Evolutionary conservation across 2,113 vertebrate genomes (phyloP).

Genomic region (Varanus komodoensis): DNA sequence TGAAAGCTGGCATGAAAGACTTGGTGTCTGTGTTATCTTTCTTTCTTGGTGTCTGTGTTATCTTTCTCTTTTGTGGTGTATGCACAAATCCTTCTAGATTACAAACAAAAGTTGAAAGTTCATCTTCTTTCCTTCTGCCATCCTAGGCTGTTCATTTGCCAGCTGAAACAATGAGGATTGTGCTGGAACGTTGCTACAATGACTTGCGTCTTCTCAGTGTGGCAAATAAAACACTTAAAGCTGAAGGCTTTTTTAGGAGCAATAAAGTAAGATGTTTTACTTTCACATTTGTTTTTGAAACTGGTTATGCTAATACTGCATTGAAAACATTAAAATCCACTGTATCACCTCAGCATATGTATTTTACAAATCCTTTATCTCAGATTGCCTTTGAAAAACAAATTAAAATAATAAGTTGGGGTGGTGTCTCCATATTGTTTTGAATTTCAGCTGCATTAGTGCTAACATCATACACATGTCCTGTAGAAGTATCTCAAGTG

Average conservation of each 20-base stretch:
- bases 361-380: background rate
- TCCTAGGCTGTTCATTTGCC: slow-evolving; percentile 85
- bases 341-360: background rate
- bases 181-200: slow-evolving; percentile 97
- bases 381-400: background rate
- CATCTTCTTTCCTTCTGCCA: background rate
- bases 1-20: background rate
- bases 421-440: background rate
- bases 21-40: background rate
- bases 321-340: background rate
- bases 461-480: background rate
- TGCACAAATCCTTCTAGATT: background rate
- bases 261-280: slow-evolving; percentile 86
- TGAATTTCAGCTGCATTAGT: background rate
- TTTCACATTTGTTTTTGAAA: background rate
- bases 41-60: too few relatives aligned
- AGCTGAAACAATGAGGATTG: slow-evolving; percentile 92
- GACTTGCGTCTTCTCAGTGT: slow-evolving; percentile 92
- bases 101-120: background rate
- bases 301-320: background rate
- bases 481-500: background rate
- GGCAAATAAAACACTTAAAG: slow-evolving; percentile 95
- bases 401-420: fast-evolving
- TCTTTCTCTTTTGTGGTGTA: too few relatives aligned
- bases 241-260: slow-evolving; percentile 98